These are phyloP conservation scores for Petrophora chlorosata DNA, from an alignment of 2,888 invertebrate species.

Conservation along the genomic window DNA sequence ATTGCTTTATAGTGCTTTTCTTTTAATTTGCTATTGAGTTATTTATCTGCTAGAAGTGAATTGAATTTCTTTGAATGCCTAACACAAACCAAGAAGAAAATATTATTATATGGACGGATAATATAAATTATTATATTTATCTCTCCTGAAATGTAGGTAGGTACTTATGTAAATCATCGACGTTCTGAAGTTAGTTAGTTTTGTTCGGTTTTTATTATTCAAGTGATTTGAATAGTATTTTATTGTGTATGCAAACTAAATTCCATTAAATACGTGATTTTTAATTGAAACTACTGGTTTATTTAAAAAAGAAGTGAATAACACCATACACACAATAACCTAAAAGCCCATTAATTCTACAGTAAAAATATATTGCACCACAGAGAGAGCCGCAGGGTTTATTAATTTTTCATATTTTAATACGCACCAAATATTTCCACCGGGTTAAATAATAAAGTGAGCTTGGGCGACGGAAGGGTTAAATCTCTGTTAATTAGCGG, in stretches of 20 bases:
- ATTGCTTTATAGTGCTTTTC: constrained; percentile 20
- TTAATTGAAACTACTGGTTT: not conserved
- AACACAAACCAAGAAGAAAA: too few relatives aligned
- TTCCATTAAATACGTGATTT: too few relatives aligned
- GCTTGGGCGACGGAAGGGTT: constrained; percentile 82
- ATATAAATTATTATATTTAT: too few relatives aligned
- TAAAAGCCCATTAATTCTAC: constrained; percentile 4
- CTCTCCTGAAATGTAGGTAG: too few relatives aligned
- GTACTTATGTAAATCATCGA: too few relatives aligned
- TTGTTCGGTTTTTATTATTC: too few relatives aligned
- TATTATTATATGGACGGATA: too few relatives aligned
- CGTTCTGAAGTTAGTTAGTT: too few relatives aligned
- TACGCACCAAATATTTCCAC: constrained; percentile 82
- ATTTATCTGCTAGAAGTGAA: not conserved
- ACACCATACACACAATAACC: not conserved
- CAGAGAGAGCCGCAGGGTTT: constrained; percentile 54
- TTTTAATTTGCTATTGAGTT: constrained; percentile 13
- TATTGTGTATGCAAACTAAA: too few relatives aligned
- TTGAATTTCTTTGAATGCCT: too few relatives aligned
- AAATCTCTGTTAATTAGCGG: constrained; percentile 83
- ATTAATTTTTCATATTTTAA: constrained; percentile 83
- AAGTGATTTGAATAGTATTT: too few relatives aligned
- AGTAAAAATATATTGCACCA: constrained; percentile 37
- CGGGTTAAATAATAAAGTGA: constrained; percentile 77
- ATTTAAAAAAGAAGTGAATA: not conserved